Base-by-base conservation (phyloP, 2,113 vertebrate species). In the Saccopteryx leptura region DNA sequence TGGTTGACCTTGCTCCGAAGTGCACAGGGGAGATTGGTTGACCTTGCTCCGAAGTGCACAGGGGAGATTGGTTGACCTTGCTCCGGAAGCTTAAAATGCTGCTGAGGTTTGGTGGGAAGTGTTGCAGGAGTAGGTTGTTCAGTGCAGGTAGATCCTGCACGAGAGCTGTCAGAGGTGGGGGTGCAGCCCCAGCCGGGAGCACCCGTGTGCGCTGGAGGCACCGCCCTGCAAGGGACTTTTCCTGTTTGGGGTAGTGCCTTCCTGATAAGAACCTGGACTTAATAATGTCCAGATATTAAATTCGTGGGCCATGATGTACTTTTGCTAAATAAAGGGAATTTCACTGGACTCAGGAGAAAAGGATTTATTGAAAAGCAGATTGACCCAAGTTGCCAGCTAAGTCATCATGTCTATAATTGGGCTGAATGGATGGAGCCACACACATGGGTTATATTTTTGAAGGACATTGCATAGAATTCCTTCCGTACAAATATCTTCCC, bases 281-380 rank as follows among this genome's bases (percentile, higher is more conserved):
- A 63, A 12, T 65, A 28, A 68, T 18, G 60, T 23, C 28, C 21
- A 58, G 56, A 5, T 24, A 4, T 6, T 26, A 80, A 66, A 60
- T 52, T 78, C 60, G 19, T 54, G 90, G 82, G 33, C 24, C 3
- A 0, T 76, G 11, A 10, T 74, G 90, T 83, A 33, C 46, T 83
- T 76, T 90, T 17, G 81, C 63, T 90, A 46, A 85, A 71, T 39
- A 72, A 66, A 60, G 83, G 52, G 17, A 54, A 71, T 79, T 83
- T 83, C 17, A 24, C 19, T 56, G 46, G 28, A 0, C 65, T 85
- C 39, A 24, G 46, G n/a, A 87, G 56, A 72, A 75, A 69, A 28
- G 12, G 18, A 28, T 75, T 71, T 84, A n/a, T 23, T 91, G 39
- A 84, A 96, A 90, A 88, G 61, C 33, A 50, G 5, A 60, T 11